Base-by-base conservation (phyloP, 1,140 invertebrate genomes). In the Drosophila bocqueti region DNA sequence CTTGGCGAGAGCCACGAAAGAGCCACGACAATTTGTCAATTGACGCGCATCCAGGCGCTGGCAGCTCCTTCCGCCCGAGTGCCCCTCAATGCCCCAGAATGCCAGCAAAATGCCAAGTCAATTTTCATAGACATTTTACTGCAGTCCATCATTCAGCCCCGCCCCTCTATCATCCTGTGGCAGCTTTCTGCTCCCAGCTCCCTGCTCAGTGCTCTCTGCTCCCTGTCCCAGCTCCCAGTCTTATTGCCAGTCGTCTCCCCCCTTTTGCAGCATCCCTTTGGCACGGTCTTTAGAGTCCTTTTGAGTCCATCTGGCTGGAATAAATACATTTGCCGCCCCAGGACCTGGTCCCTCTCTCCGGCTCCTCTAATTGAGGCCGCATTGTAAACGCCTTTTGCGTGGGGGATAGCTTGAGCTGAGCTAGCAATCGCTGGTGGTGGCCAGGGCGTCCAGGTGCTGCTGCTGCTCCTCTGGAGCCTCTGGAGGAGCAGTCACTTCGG, bases 301-400 rank as follows among this genome's bases (percentile, higher is more conserved):
- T 89, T 18, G 68, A 89, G 76, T 80, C 82, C 83, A 86, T 89
- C 83, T 89, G 54, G 45, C 84, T 89, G 83, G 83, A 86, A 86
- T 86, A 86, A 86, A 86, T 80, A 86, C 84, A 86, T 86, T 83
- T 83, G 36, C 75, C 61, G 57, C 71, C 64, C 80, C 80, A 55
- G 73, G 49, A 62, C 21, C 46, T 57, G 40, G 31, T 40, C 40
- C 31, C 10, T 7, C 16, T 10, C 54, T 59, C 24, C 1, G 21
- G 15, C 16, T 43, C 31, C 9, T 21, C 46, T 29, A 47, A 64
- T 67, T 38, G 59, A 38, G 64, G 40, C n/a, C 63, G 38, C 40
- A 31, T 61, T 43, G 26, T 18, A 16, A 36, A 36, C 15, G 34
- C 34, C 31, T 21, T 21, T 34, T 55, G 15, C 10, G 18, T 29